A percentile compares a stretch with the other conserved stretches of the same genome.
phyloP scores from a whole-genome alignment of 2,888 invertebrate species.

The Tetragnatha montana region DNA sequence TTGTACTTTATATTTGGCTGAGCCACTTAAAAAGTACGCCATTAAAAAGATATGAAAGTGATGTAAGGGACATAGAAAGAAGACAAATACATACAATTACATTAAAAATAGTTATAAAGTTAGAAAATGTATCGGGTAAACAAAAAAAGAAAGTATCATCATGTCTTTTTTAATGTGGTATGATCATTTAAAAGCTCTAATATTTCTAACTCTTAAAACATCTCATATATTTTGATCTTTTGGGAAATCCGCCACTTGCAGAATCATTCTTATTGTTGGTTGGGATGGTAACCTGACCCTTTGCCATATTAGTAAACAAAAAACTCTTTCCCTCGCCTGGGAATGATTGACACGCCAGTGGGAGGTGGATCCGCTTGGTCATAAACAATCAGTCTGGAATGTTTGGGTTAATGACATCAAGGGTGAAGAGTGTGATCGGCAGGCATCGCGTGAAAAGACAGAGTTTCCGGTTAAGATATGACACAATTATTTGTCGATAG shows the following conservation, averaged over 20 bases:
- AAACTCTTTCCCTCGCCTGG: conserved; percentile 1
- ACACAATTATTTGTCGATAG: neutral
- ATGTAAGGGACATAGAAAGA: too few relatives aligned
- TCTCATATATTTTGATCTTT: too few relatives aligned
- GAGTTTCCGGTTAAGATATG: conserved; percentile 7
- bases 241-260: too few relatives aligned
- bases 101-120: too few relatives aligned
- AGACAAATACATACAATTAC: too few relatives aligned
- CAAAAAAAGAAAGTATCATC: neutral
- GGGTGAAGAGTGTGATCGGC: neutral
- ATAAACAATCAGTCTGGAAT: conserved; percentile 13
- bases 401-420: conserved; percentile 8
- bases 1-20: too few relatives aligned
- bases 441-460: neutral
- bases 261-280: neutral
- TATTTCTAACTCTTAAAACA: neutral
- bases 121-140: neutral
- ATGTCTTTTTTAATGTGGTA: neutral
- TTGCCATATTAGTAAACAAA: conserved; percentile 4
- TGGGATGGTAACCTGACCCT: conserved; percentile 5
- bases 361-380: neutral
- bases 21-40: too few relatives aligned
- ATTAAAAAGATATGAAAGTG: too few relatives aligned
- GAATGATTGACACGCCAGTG: conserved; percentile 22
- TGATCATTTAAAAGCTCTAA: neutral